Evolutionary conservation across 1,140 invertebrate species (phyloP).

Genomic region (Trichomalopsis sarcophagae): DNA sequence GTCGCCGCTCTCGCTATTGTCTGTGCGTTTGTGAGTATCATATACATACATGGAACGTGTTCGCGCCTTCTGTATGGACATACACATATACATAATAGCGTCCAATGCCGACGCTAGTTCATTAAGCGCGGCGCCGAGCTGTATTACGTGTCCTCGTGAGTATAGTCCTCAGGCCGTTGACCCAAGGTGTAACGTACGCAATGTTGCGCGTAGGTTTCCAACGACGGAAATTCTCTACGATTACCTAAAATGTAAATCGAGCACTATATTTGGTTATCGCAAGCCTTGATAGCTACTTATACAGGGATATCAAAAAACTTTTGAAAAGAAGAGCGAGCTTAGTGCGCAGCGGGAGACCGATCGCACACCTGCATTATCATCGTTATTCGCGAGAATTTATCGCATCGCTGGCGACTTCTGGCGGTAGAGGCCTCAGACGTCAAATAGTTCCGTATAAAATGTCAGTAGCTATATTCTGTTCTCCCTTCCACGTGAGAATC

Average conservation of each 20-base stretch:
- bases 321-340: too few relatives aligned
- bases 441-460: not conserved
- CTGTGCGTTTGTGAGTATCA: too few relatives aligned
- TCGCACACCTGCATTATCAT: not conserved
- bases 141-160: not conserved
- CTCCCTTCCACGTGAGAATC: not conserved
- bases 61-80: not conserved
- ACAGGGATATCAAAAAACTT: too few relatives aligned
- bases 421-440: not conserved
- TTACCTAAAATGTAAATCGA: not conserved
- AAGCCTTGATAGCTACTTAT: too few relatives aligned
- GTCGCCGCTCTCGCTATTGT: not conserved
- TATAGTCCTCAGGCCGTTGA: not conserved
- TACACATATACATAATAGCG: not conserved
- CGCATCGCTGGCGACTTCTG: conserved; percentile 28
- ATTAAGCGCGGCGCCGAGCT: not conserved
- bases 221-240: not conserved
- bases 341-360: not conserved
- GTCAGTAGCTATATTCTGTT: not conserved
- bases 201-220: not conserved
- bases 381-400: not conserved
- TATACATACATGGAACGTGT: not conserved
- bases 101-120: not conserved
- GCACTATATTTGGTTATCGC: too few relatives aligned
- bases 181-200: not conserved